Base-by-base conservation (phyloP, 2,113 vertebrate genomes). In the Bolborhynchus lineola region DNA sequence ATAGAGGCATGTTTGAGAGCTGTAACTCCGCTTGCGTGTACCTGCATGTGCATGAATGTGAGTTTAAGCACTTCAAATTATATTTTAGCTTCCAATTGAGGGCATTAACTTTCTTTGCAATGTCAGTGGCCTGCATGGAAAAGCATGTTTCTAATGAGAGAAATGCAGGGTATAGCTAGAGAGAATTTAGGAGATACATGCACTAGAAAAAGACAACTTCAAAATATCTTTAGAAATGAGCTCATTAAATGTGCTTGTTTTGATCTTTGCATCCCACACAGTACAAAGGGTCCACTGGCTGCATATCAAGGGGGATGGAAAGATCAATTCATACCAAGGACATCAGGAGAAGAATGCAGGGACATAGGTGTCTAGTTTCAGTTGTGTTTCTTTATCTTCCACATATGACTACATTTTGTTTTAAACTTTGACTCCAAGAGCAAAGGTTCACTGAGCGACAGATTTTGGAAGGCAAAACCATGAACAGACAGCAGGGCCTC, bases 151-250 rank as follows among this genome's bases (percentile, higher is more conserved):
- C 63, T 89, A 79, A 95, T 88, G 92, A 94, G 47, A 83, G 18
- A 92, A 95, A 94, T 95, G 92, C 86, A 89, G 92, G 96, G 28
- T 79, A 94, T 87, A 96, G 67, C 53, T 77, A 96, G 86, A 84
- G 60, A 88, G 88, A 91, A 96, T 94, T 91, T 90, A 89, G 46
- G 44, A 93, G 81, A 50, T 57, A 33, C 31, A 57, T 68, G 50
- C 31, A 17, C 44, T 62, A 70, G 92, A 82, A 96, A 96, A 94
- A 85, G 86, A 49, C 52, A 63, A 42, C 52, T 96, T 94, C 88
- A 94, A 93, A 96, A 93, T 94, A 85, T 67, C 72, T 37, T 79
- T 92, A 47, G 86, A 92, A 94, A 93, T 82, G 59, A 97, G 63
- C 88, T 96, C 91, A 96, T 91, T 93, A 85, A 89, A 82, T 70